Percentiles rank a stretch among this genome's conserved stretches.
Conservation (phyloP, 2,797 vertebrate genomes). For the Monodelphis domestica region DNA sequence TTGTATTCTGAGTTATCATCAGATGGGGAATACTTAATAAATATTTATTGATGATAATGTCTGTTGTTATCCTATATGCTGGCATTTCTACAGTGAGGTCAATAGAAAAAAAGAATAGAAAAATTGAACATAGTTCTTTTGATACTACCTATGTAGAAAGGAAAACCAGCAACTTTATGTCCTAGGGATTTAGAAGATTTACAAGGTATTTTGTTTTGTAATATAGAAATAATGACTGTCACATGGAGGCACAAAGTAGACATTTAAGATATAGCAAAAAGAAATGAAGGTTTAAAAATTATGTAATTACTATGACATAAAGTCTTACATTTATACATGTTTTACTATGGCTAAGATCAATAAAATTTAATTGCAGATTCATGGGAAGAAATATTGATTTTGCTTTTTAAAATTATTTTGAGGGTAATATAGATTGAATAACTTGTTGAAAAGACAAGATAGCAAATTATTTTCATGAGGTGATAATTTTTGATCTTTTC, state of each 20-base stretch:
- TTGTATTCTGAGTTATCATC: slow-evolving; percentile 28
- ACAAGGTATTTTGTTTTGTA: not conserved
- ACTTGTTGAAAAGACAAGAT: not conserved
- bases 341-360: not conserved
- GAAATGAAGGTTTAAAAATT: not conserved
- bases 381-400: not conserved
- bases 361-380: not conserved
- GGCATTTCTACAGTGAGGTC: slow-evolving; percentile 40
- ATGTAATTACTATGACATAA: not conserved
- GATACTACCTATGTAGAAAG: not conserved
- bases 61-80: slow-evolving; percentile 56
- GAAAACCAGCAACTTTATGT: not conserved
- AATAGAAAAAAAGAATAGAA: not conserved
- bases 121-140: slow-evolving; percentile 25
- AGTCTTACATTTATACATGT: not conserved
- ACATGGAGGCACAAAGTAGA: not conserved
- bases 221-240: slow-evolving; percentile 15
- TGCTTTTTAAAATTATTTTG: not conserved
- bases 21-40: slow-evolving; percentile 23
- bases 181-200: slow-evolving; percentile 23
- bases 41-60: slow-evolving; percentile 44
- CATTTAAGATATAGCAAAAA: not conserved
- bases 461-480: not conserved
- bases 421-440: not conserved
- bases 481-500: not conserved